Evolutionary conservation across 2,113 vertebrate species (phyloP).

Genomic region (Orthochromis indermauri): DNA sequence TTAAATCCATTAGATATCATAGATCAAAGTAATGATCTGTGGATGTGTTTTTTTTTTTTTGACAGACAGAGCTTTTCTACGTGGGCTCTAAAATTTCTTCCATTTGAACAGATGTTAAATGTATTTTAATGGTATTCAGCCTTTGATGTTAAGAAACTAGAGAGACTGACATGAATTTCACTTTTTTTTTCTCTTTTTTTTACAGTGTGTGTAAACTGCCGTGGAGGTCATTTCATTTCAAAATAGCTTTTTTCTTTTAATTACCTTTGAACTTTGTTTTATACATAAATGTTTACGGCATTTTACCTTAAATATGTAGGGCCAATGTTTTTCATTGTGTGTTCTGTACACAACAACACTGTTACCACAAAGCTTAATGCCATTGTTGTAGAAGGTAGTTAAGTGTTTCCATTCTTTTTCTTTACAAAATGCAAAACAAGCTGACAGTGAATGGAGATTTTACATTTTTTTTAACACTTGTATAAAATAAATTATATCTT

Average conservation of each 20-base stretch:
- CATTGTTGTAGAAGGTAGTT: background rate
- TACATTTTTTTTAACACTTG: background rate
- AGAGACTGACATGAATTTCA: background rate
- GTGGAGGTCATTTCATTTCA: background rate
- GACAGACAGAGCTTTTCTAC: background rate
- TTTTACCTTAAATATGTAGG: background rate
- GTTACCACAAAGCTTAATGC: background rate
- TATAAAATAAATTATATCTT: background rate
- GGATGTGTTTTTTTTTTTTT: background rate
- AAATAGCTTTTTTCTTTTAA: background rate
- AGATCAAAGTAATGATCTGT: background rate
- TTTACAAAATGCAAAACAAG: background rate
- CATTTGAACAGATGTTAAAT: background rate
- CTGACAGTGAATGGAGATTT: background rate
- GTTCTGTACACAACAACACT: background rate
- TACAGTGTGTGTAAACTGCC: background rate
- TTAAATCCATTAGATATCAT: background rate
- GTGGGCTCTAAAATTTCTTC: background rate
- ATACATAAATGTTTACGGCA: background rate
- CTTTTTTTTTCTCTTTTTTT: fast-evolving
- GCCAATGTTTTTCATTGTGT: background rate
- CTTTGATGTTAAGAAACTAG: background rate
- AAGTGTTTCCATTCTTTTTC: background rate
- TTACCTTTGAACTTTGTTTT: background rate
- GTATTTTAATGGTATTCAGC: background rate